Evolutionary conservation across 2,888 invertebrate species (phyloP), one percentile per base, ranked within the genome.

Genomic region (Oeneis ivallda): DNA sequence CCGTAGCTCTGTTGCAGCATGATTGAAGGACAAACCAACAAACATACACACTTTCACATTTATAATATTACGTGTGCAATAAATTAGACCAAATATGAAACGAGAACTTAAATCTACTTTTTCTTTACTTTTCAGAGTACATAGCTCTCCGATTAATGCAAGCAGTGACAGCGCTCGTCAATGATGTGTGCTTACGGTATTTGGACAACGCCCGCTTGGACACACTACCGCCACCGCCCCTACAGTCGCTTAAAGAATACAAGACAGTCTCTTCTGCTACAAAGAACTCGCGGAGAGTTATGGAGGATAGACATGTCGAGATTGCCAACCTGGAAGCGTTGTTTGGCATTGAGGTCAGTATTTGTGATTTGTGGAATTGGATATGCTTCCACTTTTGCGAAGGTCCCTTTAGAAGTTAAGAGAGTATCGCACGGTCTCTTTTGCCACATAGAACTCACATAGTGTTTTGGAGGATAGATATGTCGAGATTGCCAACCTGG

Each of bases 251-350:
- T 60, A 84, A 87, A 53, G 93, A 92, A 70, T 82, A 88, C 67
- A 85, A 86, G 85, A 84, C 91, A 75, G 95, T 95, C 70, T 93
- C 94, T 41, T 94, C 93, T 76, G 96, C 96, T 62, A 93, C 95
- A 37, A 97, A 95, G 87, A 98, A 98, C 87, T 93, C 93, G 43
- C 93, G 98, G 63, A 93, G 98, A 66, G 95, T 94, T 80, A 98
- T 98, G 98, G 98, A 99, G 87, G 98, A 99, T 84, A 93, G 97
- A 57, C 96, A 97, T 80, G 94, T 97, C 4, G 94, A 96, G 76
- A 93, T 98, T 67, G 95, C 96, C 59, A 96, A 97, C 81, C 93
- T 97, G 76, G 96, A 97, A 83, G 93, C 94, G 19, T 93, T 97
- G 73, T 97, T 97, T 86, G 95, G 94, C 76, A 92, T 96, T 75